Evolutionary conservation across 2,113 vertebrate species (phyloP).

Genomic region (Eolophus roseicapilla): DNA sequence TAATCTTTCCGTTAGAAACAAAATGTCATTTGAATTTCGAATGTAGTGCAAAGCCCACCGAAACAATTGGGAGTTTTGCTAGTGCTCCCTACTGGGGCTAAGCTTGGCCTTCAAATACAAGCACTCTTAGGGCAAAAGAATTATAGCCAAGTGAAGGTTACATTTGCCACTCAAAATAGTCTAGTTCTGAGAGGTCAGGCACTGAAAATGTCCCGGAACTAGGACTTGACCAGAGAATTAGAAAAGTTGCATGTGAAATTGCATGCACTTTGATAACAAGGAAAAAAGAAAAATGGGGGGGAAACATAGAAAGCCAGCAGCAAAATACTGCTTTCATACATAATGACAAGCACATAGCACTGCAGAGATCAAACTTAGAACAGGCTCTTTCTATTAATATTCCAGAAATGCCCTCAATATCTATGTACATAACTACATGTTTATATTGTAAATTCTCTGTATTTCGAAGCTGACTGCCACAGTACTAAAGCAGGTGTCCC

Average conservation of each 20-base stretch:
- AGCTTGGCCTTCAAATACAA: not conserved
- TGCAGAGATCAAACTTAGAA: not conserved
- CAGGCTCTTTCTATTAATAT: rapidly evolving
- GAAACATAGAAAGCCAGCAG: not conserved
- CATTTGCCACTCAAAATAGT: not conserved
- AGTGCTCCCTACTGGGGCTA: not conserved
- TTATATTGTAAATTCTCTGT: not conserved
- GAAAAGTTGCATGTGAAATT: not conserved
- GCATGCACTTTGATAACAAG: not conserved
- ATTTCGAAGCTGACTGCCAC: not conserved
- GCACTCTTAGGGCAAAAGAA: not conserved
- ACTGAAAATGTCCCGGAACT: not conserved
- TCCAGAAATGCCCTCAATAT: not conserved
- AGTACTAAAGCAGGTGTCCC: not conserved
- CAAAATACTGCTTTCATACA: not conserved
- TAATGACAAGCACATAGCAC: not conserved
- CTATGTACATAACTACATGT: rapidly evolving
- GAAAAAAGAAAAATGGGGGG: not conserved
- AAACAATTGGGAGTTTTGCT: not conserved
- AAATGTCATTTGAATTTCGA: not conserved
- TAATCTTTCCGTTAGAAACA: not conserved
- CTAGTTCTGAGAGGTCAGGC: not conserved
- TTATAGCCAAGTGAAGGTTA: not conserved
- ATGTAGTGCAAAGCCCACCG: not conserved
- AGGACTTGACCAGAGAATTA: not conserved